These are phyloP conservation scores for Athene noctua DNA, from an alignment of 2,113 vertebrate species.

Conservation along the genomic window DNA sequence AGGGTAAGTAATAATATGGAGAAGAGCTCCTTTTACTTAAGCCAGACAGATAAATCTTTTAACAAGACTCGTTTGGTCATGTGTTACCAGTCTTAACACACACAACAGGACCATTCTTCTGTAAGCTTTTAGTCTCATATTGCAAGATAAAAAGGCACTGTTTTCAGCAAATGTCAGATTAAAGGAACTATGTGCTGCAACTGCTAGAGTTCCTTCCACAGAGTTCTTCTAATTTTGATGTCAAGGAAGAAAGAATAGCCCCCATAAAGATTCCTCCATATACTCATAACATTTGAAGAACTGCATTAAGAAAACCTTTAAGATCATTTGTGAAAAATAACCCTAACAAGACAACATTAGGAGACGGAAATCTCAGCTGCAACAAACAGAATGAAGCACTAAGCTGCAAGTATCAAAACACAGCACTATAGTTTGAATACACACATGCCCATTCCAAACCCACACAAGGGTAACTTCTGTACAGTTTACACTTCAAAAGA, in stretches of 20 bases:
- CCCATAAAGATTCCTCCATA: not conserved
- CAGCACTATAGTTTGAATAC: not conserved
- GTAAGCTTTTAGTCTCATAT: constrained; percentile 35
- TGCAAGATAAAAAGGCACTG: constrained; percentile 62
- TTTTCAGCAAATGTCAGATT: constrained; percentile 51
- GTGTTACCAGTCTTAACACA: constrained; percentile 51
- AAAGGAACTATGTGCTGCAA: constrained; percentile 29
- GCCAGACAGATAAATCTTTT: constrained; percentile 60
- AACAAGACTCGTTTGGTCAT: constrained; percentile 65
- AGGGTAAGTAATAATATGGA: not conserved
- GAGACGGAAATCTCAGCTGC: not conserved
- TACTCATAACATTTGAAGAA: not conserved
- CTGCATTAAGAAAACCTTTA: not conserved
- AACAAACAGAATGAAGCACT: not conserved
- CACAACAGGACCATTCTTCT: constrained; percentile 60
- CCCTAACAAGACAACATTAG: not conserved
- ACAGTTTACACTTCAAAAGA: not conserved
- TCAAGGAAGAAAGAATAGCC: constrained; percentile 15
- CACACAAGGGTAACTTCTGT: not conserved
- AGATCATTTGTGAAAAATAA: not conserved
- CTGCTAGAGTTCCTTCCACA: not conserved
- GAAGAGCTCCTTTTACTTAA: constrained; percentile 24
- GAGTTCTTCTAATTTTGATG: not conserved
- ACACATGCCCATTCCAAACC: not conserved
- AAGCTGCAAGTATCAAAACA: not conserved